A percentile compares a stretch with the other conserved stretches of the same genome.
phyloP scores from a whole-genome alignment of 2,113 vertebrate genomes.

The Chaenogobius annularis region DNA sequence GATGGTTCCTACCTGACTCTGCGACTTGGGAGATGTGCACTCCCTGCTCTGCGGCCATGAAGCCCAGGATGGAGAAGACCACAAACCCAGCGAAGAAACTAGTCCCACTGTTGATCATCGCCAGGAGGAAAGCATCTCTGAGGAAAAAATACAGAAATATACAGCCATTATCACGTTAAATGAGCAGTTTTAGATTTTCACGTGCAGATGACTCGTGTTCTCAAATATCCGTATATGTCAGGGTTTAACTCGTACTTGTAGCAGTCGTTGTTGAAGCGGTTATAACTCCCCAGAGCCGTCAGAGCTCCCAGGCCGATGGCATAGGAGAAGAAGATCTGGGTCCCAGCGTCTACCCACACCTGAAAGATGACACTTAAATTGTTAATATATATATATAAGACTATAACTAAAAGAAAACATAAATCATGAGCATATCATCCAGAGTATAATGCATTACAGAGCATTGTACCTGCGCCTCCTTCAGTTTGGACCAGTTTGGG shows the following conservation, averaged over 20 bases:
- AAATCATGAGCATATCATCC: background rate
- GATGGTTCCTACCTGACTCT: conserved; percentile 71
- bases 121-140: conserved; percentile 76
- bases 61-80: conserved; percentile 81
- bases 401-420: background rate
- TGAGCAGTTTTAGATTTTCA: too few species aligned
- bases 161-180: background rate
- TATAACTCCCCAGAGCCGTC: conserved; percentile 82
- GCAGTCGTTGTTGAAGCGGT: conserved; percentile 84
- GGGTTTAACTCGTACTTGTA: conserved; percentile 71
- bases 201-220: background rate
- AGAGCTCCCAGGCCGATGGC: conserved; percentile 82
- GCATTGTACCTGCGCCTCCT: conserved; percentile 71
- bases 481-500: conserved; percentile 80
- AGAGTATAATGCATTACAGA: background rate
- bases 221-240: background rate
- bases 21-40: conserved; percentile 81
- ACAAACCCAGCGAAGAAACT: conserved; percentile 83
- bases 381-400: background rate
- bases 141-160: background rate
- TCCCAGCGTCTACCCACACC: conserved; percentile 84
- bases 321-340: conserved; percentile 84
- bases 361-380: conserved; percentile 20
- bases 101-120: conserved; percentile 81
- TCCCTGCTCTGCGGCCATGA: conserved; percentile 81